These are phyloP conservation scores for Allobates femoralis DNA, from an alignment of 2,797 vertebrate genomes.

Conservation along the genomic window DNA sequence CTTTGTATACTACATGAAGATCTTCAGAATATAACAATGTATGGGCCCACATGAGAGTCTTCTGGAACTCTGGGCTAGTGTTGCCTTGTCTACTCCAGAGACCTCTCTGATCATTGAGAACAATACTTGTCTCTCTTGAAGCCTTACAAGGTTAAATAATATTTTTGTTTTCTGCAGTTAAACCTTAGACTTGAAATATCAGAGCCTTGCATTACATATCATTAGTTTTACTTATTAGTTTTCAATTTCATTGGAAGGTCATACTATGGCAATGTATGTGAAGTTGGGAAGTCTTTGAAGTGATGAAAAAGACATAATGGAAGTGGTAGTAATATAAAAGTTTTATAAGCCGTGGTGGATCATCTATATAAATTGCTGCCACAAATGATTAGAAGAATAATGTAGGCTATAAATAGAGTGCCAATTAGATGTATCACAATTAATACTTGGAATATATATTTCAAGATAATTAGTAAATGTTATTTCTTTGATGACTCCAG, in stretches of 20 bases:
- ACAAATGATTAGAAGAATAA: conserved; percentile 22
- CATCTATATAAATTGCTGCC: conserved; percentile 16
- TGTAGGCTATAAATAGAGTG: background rate
- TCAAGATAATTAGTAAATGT: conserved; percentile 32
- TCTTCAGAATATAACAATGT: no score
- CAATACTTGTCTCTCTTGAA: no score
- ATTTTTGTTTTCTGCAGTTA: no score
- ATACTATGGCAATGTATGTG: background rate
- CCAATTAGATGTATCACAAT: conserved; percentile 39
- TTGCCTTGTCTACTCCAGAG: no score
- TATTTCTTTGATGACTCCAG: conserved; percentile 20
- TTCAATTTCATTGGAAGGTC: conserved; percentile 13
- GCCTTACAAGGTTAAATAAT: no score
- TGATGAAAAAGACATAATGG: conserved; percentile 1
- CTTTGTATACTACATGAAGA: no score
- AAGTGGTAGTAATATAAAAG: conserved; percentile 9
- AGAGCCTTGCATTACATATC: background rate
- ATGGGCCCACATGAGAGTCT: no score
- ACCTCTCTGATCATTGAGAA: no score
- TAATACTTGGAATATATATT: conserved; percentile 29
- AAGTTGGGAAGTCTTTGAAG: background rate
- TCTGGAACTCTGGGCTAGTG: no score
- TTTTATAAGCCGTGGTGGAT: conserved; percentile 1
- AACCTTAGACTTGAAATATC: no score
- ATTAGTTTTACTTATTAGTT: no score